Base-by-base conservation (phyloP, 2,113 vertebrate genomes). In the Phasianus colchicus region DNA sequence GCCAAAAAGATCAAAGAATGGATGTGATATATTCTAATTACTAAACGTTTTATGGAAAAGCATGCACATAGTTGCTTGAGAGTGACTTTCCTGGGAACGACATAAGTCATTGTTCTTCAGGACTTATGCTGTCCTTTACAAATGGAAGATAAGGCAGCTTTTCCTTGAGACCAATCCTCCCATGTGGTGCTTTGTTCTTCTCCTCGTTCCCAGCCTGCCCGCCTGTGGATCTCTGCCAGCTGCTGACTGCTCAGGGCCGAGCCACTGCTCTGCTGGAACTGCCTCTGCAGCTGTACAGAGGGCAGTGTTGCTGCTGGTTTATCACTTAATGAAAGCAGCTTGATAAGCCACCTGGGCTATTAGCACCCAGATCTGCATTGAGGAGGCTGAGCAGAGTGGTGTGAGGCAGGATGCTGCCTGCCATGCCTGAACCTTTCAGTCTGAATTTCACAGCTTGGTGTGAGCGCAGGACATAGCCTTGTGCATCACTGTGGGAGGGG, bases 161-260 rank as follows among this genome's bases (percentile, higher is more conserved):
- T 84, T 57, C 70, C 70, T 54, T 75, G 69, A 63, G 32, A 54
- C 6, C 13, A 54, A 73, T 21, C 4, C 7, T 14, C 21, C 55
- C 6, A 0, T 6, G 25, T 74, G 13, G 20, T 80, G 73, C 5
- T 54, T 54, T 54, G 27, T 30, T 54, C 52, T 52, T 27, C 27
- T 54, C 14, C 27, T 54, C 9, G 3, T 54, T 30, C 27, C 52
- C 27, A 64, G 20, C 55, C 78, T 86, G 42, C 8, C 42, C 11
- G 2, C 69, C 67, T 47, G 27, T 20, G 40, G 24, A 40, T 52
- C n/a, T 70, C 58, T 52, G 20, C 14, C 11, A 58, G 7, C 10
- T 32, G 1, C 22, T 2, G 4, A 6, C 29, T 32, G 54, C 54
- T 57, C 54, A 57, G 54, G 67, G 69, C 13, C 52, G 0, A 0